phyloP scores from a whole-genome alignment of 2,888 invertebrate genomes.

The Nemoura dubitans region DNA sequence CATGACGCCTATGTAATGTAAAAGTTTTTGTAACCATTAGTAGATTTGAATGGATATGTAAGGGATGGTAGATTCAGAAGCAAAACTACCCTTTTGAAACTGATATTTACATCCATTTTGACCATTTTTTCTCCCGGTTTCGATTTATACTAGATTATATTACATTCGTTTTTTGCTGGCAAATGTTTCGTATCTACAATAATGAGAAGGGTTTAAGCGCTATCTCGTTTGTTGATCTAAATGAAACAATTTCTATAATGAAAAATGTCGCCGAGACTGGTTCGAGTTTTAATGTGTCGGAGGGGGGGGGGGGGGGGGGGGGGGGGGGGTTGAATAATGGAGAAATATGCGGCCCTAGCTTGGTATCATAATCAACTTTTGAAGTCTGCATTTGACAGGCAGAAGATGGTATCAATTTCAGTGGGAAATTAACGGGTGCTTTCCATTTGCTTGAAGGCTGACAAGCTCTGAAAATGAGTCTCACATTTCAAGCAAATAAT shows the following conservation, averaged over 20 bases:
- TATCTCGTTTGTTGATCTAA: background rate
- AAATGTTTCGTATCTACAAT: background rate
- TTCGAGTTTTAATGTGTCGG: background rate
- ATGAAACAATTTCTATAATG: background rate
- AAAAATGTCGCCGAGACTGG: background rate
- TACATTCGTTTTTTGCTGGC: background rate
- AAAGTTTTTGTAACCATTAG: background rate
- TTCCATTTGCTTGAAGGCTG: background rate
- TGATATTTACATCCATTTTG: background rate
- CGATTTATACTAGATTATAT: background rate
- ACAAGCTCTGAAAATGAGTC: too few species aligned
- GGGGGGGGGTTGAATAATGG: background rate
- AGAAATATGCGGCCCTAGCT: background rate
- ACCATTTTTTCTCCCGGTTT: background rate
- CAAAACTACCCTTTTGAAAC: background rate
- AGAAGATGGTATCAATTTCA: background rate
- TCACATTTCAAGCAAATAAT: too few species aligned
- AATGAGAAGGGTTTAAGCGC: background rate
- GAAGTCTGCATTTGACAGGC: background rate
- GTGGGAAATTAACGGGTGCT: background rate
- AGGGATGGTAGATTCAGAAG: background rate
- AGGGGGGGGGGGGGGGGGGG: background rate
- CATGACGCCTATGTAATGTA: too few species aligned
- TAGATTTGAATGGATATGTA: background rate
- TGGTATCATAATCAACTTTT: background rate